phyloP scores from a whole-genome alignment of 1,140 invertebrate species.

The Hylyphantes graminicola region DNA sequence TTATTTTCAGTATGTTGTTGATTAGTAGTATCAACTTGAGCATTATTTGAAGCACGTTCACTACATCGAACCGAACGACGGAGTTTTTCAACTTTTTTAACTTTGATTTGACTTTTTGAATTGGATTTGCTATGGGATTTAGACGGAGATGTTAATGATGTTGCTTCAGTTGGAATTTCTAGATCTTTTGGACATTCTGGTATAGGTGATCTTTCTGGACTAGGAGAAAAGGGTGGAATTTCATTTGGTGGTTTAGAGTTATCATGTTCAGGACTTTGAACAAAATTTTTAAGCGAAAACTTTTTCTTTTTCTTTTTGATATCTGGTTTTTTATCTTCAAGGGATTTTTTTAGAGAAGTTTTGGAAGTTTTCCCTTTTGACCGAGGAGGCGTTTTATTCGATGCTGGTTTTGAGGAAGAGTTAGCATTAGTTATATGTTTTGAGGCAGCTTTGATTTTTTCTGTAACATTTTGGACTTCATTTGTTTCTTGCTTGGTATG shows the following conservation, averaged over 20 bases:
- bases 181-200: conserved; percentile 20
- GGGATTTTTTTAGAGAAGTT: background rate
- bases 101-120: background rate
- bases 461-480: background rate
- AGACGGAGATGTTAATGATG: background rate
- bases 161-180: background rate
- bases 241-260: background rate
- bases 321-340: conserved; percentile 41
- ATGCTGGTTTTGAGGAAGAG: no score
- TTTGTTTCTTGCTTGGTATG: conserved; percentile 9
- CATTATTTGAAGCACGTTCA: conserved; percentile 41
- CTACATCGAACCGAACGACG: conserved; percentile 44
- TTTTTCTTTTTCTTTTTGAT: conserved; percentile 47
- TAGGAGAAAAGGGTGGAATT: conserved; percentile 21
- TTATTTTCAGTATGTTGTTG: conserved; percentile 11
- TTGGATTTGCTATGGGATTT: conserved; percentile 1
- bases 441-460: no score
- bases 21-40: background rate
- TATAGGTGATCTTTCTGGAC: conserved; percentile 36
- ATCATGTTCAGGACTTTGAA: conserved; percentile 39
- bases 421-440: no score
- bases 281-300: conserved; percentile 45
- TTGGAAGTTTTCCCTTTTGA: background rate
- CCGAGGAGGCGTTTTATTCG: background rate
- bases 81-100: conserved; percentile 38